Conservation (phyloP, 1,140 invertebrate species). For the Amyelois transitella region DNA sequence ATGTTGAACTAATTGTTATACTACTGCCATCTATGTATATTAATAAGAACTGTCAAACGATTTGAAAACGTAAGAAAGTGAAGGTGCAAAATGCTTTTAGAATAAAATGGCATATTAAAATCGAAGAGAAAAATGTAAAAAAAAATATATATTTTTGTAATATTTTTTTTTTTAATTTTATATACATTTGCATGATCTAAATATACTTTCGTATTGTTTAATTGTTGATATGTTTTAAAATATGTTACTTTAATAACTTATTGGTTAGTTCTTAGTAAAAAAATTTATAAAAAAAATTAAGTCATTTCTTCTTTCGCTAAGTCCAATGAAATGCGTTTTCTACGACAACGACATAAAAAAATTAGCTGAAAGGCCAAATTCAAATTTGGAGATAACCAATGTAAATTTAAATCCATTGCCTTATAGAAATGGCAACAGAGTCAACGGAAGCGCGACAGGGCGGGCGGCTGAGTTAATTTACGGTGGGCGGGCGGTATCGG, state of each 20-base stretch:
- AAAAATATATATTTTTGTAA: too few species aligned
- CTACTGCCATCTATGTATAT: constrained; percentile 21
- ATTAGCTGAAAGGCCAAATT: not conserved
- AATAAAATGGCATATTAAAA: too few species aligned
- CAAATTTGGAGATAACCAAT: not conserved
- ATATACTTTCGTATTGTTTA: too few species aligned
- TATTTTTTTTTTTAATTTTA: too few species aligned
- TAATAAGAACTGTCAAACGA: not conserved
- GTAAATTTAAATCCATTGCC: constrained; percentile 1
- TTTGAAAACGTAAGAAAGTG: not conserved
- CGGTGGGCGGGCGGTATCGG: constrained; percentile 17
- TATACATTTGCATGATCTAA: too few species aligned
- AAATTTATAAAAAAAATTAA: too few species aligned
- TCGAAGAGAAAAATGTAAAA: too few species aligned
- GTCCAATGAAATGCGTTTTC: not conserved
- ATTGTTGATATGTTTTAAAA: too few species aligned
- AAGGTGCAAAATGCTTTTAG: too few species aligned
- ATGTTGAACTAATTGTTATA: constrained; percentile 17
- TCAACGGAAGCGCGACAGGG: constrained; percentile 24
- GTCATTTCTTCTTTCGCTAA: too few species aligned
- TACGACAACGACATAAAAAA: not conserved
- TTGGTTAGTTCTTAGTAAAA: too few species aligned
- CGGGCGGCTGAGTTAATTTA: constrained; percentile 26
- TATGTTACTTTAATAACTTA: too few species aligned
- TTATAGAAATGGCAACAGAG: constrained; percentile 23